A percentile compares a stretch with the other conserved stretches of the same genome.
Evolutionary conservation across 2,113 vertebrate species (phyloP).

Genomic region (Aphyosemion australe): DNA sequence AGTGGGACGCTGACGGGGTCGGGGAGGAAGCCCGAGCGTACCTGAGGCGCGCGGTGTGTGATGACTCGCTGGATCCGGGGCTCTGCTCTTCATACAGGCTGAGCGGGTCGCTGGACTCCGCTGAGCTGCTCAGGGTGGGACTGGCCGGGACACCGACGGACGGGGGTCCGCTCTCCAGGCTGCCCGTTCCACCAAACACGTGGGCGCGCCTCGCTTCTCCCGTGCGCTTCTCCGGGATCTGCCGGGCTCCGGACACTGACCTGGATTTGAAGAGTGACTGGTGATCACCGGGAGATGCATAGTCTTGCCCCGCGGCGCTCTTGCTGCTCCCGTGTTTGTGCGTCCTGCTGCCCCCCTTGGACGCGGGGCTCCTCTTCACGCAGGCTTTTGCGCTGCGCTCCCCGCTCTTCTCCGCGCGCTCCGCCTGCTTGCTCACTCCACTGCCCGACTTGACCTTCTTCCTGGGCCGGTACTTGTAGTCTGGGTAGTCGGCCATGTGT

Average conservation of each 20-base stretch:
- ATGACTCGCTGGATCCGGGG: constrained; percentile 68
- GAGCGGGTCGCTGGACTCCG: constrained; percentile 89
- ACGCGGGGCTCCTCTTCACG: constrained; percentile 78
- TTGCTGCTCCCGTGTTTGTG: constrained; percentile 80
- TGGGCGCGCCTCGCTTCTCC: constrained; percentile 85
- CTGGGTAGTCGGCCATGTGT: constrained; percentile 99
- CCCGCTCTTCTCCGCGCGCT: constrained; percentile 84
- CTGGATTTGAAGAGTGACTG: constrained; percentile 90
- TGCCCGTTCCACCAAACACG: constrained; percentile 80
- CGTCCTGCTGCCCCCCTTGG: constrained; percentile 79
- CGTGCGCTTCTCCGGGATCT: constrained; percentile 83
- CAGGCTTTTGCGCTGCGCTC: constrained; percentile 74
- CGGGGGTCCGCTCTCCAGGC: constrained; percentile 82
- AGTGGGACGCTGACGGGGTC: constrained; percentile 88
- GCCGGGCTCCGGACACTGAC: constrained; percentile 79
- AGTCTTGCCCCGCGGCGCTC: constrained; percentile 73
- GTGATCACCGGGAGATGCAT: constrained; percentile 84
- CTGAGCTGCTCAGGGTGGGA: constrained; percentile 88
- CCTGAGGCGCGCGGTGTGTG: constrained; percentile 83
- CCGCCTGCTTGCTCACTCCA: constrained; percentile 71
- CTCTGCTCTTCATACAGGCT: constrained; percentile 93
- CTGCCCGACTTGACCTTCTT: constrained; percentile 94
- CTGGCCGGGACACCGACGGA: constrained; percentile 89
- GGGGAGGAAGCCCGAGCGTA: constrained; percentile 91
- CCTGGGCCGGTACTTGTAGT: constrained; percentile 98